Evolutionary conservation across 2,797 vertebrate species (phyloP).

Genomic region (Takifugu ocellatus): DNA sequence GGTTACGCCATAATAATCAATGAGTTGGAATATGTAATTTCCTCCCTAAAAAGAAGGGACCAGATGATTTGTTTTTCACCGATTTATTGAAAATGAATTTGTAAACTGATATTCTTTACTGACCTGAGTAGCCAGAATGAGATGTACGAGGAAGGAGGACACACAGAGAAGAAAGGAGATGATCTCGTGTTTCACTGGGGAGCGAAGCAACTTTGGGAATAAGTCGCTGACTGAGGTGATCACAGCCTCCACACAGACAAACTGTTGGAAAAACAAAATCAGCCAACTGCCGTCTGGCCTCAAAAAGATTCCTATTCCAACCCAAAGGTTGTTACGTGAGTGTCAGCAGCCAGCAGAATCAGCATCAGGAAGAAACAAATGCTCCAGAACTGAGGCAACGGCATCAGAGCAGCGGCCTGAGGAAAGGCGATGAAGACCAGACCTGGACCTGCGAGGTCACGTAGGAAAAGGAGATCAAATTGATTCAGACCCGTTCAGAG

Average conservation of each 20-base stretch:
- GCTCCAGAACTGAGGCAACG: not conserved
- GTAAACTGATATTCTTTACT: too few species aligned
- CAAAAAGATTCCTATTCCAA: too few species aligned
- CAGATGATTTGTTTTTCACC: not conserved
- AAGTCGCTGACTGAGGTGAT: slow-evolving; percentile 45
- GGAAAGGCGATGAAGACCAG: not conserved
- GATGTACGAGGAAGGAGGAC: slow-evolving; percentile 24
- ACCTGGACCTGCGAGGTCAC: not conserved
- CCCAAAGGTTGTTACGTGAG: not conserved
- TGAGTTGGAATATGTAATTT: not conserved
- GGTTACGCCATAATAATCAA: not conserved
- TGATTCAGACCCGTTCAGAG: not conserved
- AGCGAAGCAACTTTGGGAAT: slow-evolving; percentile 36
- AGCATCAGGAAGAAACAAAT: not conserved
- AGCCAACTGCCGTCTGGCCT: too few species aligned
- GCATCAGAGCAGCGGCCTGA: not conserved
- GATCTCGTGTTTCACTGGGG: slow-evolving; percentile 28
- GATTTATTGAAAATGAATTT: too few species aligned
- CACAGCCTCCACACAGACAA: slow-evolving; percentile 46
- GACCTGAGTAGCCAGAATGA: slow-evolving; percentile 52
- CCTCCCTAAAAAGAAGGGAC: not conserved
- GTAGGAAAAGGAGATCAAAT: not conserved
- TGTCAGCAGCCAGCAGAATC: not conserved
- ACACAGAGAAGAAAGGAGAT: slow-evolving; percentile 49
- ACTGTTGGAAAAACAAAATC: slow-evolving; percentile 28